Evolutionary conservation across 2,888 invertebrate genomes (phyloP).

Genomic region (Lasius fuliginosus): DNA sequence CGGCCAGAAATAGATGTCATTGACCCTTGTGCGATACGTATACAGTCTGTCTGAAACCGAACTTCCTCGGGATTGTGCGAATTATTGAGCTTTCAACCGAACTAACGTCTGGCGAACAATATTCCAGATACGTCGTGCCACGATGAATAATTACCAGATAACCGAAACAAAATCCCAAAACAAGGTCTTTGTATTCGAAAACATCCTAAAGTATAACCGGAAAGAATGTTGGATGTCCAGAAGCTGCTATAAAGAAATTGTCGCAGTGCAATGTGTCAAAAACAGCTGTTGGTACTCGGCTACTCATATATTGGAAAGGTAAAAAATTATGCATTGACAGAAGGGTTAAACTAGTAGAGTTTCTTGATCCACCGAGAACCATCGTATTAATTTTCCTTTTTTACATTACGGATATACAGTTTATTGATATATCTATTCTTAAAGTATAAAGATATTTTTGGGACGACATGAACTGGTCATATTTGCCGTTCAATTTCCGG

Average conservation of each 20-base stretch:
- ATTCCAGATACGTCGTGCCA: slow-evolving; percentile 4
- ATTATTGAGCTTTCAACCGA: slow-evolving; percentile 37
- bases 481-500: slow-evolving; percentile 72
- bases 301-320: too few species aligned
- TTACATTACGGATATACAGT: neutral
- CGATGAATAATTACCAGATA: neutral
- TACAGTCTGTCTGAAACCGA: slow-evolving; percentile 65
- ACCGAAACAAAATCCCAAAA: neutral
- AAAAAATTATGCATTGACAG: too few species aligned
- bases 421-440: neutral
- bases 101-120: slow-evolving; percentile 6
- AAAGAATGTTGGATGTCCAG: too few species aligned
- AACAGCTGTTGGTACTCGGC: too few species aligned
- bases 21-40: slow-evolving; percentile 66
- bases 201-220: too few species aligned
- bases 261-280: too few species aligned
- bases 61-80: slow-evolving; percentile 69
- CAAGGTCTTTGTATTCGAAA: too few species aligned
- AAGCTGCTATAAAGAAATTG: too few species aligned
- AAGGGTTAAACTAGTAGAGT: neutral
- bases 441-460: neutral
- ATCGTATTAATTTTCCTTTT: neutral
- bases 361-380: neutral
- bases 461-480: neutral
- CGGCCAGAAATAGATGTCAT: slow-evolving; percentile 78